A percentile compares a stretch with the other conserved stretches of the same genome.
These are phyloP conservation scores for Melinaea marsaeus DNA, from an alignment of 2,888 invertebrate species.

Conservation along the genomic window DNA sequence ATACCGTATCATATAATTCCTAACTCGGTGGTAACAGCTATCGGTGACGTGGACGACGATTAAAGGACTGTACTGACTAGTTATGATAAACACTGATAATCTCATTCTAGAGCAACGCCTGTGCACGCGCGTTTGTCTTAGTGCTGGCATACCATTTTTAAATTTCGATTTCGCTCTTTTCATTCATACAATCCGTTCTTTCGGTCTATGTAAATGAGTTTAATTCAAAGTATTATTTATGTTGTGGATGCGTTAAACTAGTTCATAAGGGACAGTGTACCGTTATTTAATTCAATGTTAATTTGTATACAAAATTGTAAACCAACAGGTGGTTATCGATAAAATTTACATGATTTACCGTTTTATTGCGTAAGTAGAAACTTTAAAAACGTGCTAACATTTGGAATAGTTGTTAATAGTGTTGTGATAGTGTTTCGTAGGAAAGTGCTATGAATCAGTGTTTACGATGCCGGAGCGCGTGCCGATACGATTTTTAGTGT, in stretches of 20 bases:
- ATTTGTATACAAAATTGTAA: conserved; percentile 34
- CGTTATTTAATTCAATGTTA: conserved; percentile 29
- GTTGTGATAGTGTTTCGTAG: conserved; percentile 52
- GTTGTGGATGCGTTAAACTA: conserved; percentile 24
- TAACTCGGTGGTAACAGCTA: conserved; percentile 49
- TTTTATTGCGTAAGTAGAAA: conserved; percentile 35
- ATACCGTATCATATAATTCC: conserved; percentile 53
- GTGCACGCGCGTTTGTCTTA: conserved; percentile 59
- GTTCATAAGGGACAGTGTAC: conserved; percentile 23
- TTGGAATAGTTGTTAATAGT: conserved; percentile 51
- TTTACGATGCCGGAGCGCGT: conserved; percentile 51
- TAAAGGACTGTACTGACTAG: conserved; percentile 71
- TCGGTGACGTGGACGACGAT: conserved; percentile 69
- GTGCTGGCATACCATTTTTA: conserved; percentile 39
- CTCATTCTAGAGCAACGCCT: conserved; percentile 63
- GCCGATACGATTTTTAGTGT: conserved; percentile 41
- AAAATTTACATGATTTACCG: conserved; percentile 38
- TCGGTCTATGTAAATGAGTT: not conserved
- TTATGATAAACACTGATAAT: conserved; percentile 73
- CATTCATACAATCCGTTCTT: not conserved
- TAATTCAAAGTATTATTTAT: conserved; percentile 19
- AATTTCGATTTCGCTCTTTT: conserved; percentile 17
- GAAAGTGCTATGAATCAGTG: conserved; percentile 65
- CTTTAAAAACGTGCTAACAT: conserved; percentile 50
- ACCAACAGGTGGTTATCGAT: conserved; percentile 38